Conservation (phyloP, 2,888 invertebrate species). For the Dasysyrphus albostriatus region DNA sequence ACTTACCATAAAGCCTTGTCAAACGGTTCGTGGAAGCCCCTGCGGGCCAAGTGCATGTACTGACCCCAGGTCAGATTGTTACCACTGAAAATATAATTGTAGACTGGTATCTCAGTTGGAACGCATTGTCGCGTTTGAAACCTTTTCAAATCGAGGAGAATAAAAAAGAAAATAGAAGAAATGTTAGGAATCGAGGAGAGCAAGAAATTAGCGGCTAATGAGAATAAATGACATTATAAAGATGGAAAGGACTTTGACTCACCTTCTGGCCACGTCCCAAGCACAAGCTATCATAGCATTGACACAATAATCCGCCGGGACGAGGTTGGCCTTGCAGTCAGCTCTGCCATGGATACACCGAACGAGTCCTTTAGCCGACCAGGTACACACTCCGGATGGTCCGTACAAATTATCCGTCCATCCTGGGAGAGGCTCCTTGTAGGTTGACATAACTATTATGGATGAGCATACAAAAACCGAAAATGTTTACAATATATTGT, state of each 20-base stretch:
- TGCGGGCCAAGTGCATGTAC: conserved; percentile 83
- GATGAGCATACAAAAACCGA: conserved; percentile 40
- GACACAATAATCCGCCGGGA: conserved; percentile 84
- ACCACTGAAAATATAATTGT: conserved; percentile 83
- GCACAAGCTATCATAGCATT: conserved; percentile 84
- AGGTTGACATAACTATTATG: conserved; percentile 83
- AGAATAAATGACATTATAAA: conserved; percentile 60
- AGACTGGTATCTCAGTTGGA: conserved; percentile 82
- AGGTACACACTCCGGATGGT: conserved; percentile 83
- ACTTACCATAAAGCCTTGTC: conserved; percentile 84
- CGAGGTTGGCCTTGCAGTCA: conserved; percentile 82
- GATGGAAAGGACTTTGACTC: conserved; percentile 65
- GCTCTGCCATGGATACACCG: conserved; percentile 83
- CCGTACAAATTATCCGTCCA: conserved; percentile 84
- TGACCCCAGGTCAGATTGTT: conserved; percentile 84
- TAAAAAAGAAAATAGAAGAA: conserved; percentile 9
- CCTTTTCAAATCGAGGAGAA: conserved; percentile 33
- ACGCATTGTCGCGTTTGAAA: conserved; percentile 77
- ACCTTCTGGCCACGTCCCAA: conserved; percentile 83
- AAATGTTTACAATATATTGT: conserved; percentile 11
- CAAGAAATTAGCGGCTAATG: conserved; percentile 64
- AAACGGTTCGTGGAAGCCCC: conserved; percentile 83
- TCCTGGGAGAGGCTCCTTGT: conserved; percentile 84
- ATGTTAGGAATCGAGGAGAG: conserved; percentile 9
- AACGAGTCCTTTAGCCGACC: conserved; percentile 83